phyloP scores from a whole-genome alignment of 2,888 invertebrate species.

The Amiota minor region DNA sequence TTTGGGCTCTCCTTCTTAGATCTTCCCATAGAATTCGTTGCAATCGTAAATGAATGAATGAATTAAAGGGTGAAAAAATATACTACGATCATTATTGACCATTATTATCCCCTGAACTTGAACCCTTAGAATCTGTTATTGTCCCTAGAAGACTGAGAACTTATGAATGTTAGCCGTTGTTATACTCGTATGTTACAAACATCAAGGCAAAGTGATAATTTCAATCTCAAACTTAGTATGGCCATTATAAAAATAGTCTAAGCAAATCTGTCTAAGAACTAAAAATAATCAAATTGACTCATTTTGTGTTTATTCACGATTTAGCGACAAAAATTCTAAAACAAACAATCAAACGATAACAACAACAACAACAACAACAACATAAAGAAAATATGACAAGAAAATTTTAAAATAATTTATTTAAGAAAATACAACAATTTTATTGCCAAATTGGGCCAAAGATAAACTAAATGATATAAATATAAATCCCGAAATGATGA shows the following conservation, averaged over 20 bases:
- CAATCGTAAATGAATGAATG: too few species aligned
- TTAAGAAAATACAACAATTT: constrained; percentile 45
- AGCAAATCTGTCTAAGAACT: constrained; percentile 43
- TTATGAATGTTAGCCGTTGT: too few species aligned
- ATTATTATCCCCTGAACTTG: too few species aligned
- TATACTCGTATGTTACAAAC: too few species aligned
- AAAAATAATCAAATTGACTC: constrained; percentile 67
- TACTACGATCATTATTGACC: too few species aligned
- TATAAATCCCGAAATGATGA: neutral
- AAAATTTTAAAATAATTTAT: constrained; percentile 48
- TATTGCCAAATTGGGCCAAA: constrained; percentile 61
- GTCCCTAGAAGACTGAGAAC: too few species aligned
- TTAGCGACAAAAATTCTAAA: constrained; percentile 33
- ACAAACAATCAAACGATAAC: constrained; percentile 47
- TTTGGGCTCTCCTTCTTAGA: too few species aligned
- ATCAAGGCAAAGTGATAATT: too few species aligned
- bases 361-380: constrained; percentile 3
- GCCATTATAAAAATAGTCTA: neutral
- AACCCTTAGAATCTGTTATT: too few species aligned
- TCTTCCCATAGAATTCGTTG: too few species aligned
- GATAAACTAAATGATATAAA: constrained; percentile 2
- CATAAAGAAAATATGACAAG: neutral
- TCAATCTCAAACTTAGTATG: too few species aligned
- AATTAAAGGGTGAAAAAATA: too few species aligned
- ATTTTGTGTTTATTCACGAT: constrained; percentile 42